These are phyloP conservation scores for Stegostoma tigrinum DNA, from an alignment of 2,113 vertebrate genomes.

Conservation along the genomic window DNA sequence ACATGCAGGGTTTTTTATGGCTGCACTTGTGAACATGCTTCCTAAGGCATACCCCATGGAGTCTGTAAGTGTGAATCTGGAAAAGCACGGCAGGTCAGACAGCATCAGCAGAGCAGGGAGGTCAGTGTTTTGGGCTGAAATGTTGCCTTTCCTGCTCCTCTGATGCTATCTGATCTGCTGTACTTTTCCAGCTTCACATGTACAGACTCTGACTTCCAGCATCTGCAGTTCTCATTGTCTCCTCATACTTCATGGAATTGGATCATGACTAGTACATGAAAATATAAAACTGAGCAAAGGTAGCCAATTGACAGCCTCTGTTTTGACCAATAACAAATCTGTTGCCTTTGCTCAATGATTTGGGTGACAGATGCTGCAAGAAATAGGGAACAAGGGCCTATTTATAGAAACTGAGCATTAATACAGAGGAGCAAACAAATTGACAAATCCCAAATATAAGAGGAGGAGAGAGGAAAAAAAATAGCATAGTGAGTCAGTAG, in stretches of 20 bases:
- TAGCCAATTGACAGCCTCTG: neutral
- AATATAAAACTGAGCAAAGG: neutral
- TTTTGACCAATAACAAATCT: neutral
- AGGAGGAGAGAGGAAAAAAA: neutral
- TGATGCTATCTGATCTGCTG: no score
- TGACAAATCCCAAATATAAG: neutral
- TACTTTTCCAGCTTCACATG: no score
- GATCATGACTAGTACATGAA: neutral
- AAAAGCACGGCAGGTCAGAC: no score
- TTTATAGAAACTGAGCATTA: neutral
- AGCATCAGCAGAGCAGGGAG: no score
- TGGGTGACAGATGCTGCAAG: neutral
- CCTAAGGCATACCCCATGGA: neutral
- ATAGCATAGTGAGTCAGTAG: neutral
- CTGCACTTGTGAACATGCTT: neutral
- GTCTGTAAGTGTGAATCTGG: no score
- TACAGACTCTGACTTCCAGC: no score
- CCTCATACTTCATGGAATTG: neutral
- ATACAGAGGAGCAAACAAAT: neutral
- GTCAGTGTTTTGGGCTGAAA: no score
- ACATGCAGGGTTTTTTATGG: neutral
- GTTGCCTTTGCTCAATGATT: neutral
- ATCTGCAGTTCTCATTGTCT: no score
- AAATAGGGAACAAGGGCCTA: neutral
- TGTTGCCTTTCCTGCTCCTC: no score